Evolutionary conservation across 2,888 invertebrate genomes (phyloP), one percentile per base, ranked within the genome.

Genomic region (Aphidoletes aphidimyza): DNA sequence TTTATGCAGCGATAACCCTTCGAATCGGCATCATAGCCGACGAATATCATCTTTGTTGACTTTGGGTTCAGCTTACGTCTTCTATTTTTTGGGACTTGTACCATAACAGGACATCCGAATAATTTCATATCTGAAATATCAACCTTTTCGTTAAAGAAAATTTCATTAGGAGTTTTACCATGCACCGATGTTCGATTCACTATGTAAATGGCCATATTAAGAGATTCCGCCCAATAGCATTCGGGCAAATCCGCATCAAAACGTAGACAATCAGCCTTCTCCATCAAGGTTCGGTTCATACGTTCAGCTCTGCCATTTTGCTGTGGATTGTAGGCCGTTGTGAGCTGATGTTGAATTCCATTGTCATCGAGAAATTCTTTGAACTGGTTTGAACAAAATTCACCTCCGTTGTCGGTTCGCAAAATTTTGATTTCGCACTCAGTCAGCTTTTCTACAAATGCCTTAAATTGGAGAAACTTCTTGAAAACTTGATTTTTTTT

Each of bases 41-140:
- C 26, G 19, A 59, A 59, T 26, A 30, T 59, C 30, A 59, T 22
- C 14, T 22, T 22, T 26, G 22, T 30, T 11, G 59, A 8, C 5
- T 22, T 59, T 22, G 2, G 6, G 26, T 59, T 26, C 30, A 22
- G 26, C 26, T 59, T 59, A 9, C 26, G 22, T 59, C 59, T 8
- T 3, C 26, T 59, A 9, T 59, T 6, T 84, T 88, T 87, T 0
- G 88, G 88, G 45, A 89, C 85, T 54, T 88, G 88, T 8, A 87
- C 87, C 86, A 87, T 87, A n/a, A 87, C 88, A 85, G 86, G 84
- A 34, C 87, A 86, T 5, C 90, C 90, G 88, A 91, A 90, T 34
- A 88, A 86, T 83, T 87, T 86, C 9, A 90, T 84, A 22, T 88
- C 86, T 42, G 85, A 85, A 0, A 90, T 83, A 85, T 89, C 86